Evolutionary conservation across 2,797 vertebrate genomes (phyloP).

Genomic region (Epinephelus awoara): DNA sequence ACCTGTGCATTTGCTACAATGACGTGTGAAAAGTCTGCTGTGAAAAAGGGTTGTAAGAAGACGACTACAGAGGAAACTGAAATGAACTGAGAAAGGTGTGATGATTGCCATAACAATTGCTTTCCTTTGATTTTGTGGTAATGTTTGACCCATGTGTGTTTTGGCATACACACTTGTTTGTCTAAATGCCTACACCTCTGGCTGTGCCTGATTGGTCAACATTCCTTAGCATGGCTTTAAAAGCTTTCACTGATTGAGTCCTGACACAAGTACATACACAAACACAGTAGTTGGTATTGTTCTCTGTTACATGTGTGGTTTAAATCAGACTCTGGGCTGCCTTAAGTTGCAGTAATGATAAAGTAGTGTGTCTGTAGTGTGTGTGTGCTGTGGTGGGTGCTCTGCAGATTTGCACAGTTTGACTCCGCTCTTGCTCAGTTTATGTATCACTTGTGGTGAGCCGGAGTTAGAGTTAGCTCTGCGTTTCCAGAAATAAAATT

Average conservation of each 20-base stretch:
- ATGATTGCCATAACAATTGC: background rate
- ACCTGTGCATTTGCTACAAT: no score
- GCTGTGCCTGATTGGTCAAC: slow-evolving; percentile 8
- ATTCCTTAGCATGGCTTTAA: slow-evolving; percentile 12
- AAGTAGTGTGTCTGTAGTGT: slow-evolving; percentile 27
- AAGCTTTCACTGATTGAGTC: slow-evolving; percentile 17
- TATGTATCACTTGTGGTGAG: slow-evolving; percentile 42
- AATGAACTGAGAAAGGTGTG: background rate
- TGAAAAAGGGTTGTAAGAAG: background rate
- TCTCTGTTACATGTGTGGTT: slow-evolving; percentile 11
- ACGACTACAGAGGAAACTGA: background rate
- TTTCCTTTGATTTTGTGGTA: background rate
- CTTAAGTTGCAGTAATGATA: slow-evolving; percentile 19
- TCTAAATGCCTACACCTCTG: background rate
- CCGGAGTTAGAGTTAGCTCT: slow-evolving; percentile 23
- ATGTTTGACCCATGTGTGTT: background rate
- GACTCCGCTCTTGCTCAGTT: slow-evolving; percentile 30
- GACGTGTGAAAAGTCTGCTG: background rate
- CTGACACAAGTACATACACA: background rate
- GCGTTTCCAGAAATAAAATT: slow-evolving; percentile 58
- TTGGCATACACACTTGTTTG: slow-evolving; percentile 10
- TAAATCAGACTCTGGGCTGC: slow-evolving; percentile 1
- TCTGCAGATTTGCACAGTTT: slow-evolving; percentile 23
- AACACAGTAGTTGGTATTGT: slow-evolving; percentile 12
- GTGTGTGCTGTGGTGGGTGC: slow-evolving; percentile 22